Conservation (phyloP, 2,113 vertebrate species). For the Cryptotis parvus region DNA sequence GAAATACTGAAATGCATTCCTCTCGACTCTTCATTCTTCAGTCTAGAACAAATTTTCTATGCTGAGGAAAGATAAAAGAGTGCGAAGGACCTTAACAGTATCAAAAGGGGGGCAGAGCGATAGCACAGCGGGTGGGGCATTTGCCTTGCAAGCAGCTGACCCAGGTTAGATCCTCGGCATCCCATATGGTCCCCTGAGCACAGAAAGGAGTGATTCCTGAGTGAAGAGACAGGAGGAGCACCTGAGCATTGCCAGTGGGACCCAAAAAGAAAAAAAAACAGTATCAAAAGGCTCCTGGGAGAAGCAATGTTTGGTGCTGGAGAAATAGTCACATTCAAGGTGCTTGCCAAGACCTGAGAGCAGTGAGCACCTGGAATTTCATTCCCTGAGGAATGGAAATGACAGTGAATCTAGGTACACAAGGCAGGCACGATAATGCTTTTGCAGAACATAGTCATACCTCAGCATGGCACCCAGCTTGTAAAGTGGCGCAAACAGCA, state of each 20-base stretch:
- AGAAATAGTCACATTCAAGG: not conserved
- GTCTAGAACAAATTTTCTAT: not conserved
- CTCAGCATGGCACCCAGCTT: not conserved
- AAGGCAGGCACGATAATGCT: accelerated
- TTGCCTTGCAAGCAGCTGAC: too few relatives aligned
- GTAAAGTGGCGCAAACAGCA: not conserved
- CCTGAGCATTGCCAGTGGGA: too few relatives aligned
- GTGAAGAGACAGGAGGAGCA: too few relatives aligned
- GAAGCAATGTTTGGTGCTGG: not conserved
- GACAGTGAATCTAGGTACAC: not conserved
- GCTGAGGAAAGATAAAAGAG: not conserved
- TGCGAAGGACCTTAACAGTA: too few relatives aligned
- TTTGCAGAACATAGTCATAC: not conserved
- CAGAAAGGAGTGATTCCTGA: too few relatives aligned
- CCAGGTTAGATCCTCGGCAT: too few relatives aligned
- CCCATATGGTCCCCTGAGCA: too few relatives aligned
- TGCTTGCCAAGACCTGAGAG: not conserved
- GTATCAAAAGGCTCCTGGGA: too few relatives aligned
- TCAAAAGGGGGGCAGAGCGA: too few relatives aligned
- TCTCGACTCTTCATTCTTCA: not conserved
- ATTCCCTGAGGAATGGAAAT: not conserved
- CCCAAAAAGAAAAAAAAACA: too few relatives aligned
- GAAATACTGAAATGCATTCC: not conserved
- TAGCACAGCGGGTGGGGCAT: too few relatives aligned
- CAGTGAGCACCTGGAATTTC: too few relatives aligned